Evolutionary conservation across 2,113 vertebrate genomes (phyloP), one percentile per base, ranked within the genome.

Genomic region (Hemibagrus wyckioides): DNA sequence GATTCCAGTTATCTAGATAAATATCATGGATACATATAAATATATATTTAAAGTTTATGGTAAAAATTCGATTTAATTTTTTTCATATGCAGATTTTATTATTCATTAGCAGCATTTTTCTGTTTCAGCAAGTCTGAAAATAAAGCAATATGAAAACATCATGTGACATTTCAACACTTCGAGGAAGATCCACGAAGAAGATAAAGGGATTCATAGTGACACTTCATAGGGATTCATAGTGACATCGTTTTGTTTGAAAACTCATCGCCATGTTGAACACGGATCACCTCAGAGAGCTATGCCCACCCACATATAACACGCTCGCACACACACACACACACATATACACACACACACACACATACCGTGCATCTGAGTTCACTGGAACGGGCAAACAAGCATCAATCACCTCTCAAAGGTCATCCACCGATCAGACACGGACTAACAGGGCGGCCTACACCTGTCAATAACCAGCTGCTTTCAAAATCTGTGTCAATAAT

Each of bases 331-430:
- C 84, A 83, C 33, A 65, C 85, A 83, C 41, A 85, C 56, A 71
- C 25, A 48, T 86, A 69, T 73, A 48, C 36, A 69, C 85, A 73
- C 80, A 56, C 82, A 85, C 56, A 71, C 71, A 54, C 59, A 28
- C 82, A 84, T 73, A 48, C 48, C 25, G 44, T 57, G n/a, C 84
- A 28, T 80, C 77, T 87, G 21, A 76, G 76, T 90, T 88, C 90
- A 91, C 88, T 89, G 90, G 85, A 88, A 91, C 85, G 75, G 85
- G 90, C 86, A 91, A 94, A 93, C 92, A 95, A 91, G 91, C 89
- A 92, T 80, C 87, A 89, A 73, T 75, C 61, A 71, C 67, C 84
- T 82, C 84, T 39, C 90, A 89, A 25, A 92, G 94, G 93, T 93
- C 93, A 88, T 87, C 92, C 82, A 90, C 83, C 90, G 65, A 25